Conservation (phyloP, 2,797 vertebrate genomes). For the Propithecus deckenii region DNA sequence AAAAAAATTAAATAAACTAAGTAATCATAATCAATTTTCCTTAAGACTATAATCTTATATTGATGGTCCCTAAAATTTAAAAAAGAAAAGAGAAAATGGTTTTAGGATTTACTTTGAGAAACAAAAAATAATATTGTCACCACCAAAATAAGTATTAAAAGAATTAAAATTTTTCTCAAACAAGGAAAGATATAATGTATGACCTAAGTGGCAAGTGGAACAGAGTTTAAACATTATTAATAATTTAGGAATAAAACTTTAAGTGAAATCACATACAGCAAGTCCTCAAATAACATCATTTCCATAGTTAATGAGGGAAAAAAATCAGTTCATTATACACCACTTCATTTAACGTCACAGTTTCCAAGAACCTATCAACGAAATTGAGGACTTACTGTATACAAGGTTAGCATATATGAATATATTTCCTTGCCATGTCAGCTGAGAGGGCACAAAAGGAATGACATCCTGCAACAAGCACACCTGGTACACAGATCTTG, state of each 20-base stretch:
- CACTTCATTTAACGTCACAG: not conserved
- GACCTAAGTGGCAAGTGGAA: not conserved
- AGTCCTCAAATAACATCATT: not conserved
- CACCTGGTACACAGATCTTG: not conserved
- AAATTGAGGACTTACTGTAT: not conserved
- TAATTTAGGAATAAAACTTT: not conserved
- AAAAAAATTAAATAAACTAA: not conserved
- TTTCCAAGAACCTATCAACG: not conserved
- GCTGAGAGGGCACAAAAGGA: not conserved
- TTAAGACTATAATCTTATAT: not conserved
- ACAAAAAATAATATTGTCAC: not conserved
- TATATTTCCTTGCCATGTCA: not conserved
- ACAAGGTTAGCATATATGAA: not conserved
- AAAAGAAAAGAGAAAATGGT: not conserved
- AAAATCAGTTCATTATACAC: not conserved
- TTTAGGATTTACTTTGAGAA: not conserved
- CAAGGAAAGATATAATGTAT: not conserved
- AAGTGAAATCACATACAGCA: not conserved
- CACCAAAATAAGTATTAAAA: not conserved
- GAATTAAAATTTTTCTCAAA: not conserved
- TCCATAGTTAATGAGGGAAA: not conserved
- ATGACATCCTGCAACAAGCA: not conserved
- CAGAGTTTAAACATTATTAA: not conserved
- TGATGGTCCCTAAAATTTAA: not conserved
- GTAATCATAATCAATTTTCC: not conserved